phyloP scores from a whole-genome alignment of 2,797 vertebrate genomes.

The Loriculus beryllinus region DNA sequence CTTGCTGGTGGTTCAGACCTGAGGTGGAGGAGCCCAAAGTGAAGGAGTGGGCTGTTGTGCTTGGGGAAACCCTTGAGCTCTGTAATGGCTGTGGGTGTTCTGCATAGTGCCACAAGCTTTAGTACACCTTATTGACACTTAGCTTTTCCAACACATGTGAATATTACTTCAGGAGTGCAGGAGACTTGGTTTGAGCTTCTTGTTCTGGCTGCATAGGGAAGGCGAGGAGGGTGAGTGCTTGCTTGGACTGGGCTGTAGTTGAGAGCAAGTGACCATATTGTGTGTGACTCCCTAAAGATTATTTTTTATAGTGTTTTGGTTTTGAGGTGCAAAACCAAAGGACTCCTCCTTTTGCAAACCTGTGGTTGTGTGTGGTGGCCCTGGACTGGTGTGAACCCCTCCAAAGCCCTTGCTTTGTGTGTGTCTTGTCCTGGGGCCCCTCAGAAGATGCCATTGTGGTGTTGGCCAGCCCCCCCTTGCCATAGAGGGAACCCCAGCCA shows the following conservation, averaged over 20 bases:
- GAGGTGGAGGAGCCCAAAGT: neutral
- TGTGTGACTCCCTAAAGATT: neutral
- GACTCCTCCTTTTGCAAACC: neutral
- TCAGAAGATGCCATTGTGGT: neutral
- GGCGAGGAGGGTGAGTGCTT: accelerated
- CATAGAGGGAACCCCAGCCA: neutral
- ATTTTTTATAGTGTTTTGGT: neutral
- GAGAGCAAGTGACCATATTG: accelerated
- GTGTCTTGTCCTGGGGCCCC: accelerated
- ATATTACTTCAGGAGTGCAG: neutral
- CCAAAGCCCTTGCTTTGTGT: accelerated
- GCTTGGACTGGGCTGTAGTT: neutral
- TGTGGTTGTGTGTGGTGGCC: accelerated
- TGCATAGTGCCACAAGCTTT: neutral
- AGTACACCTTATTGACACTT: too few species aligned
- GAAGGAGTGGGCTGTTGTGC: accelerated
- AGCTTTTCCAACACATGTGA: neutral
- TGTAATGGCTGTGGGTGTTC: neutral
- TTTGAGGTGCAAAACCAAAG: neutral
- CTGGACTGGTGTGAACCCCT: neutral
- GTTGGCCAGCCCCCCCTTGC: neutral
- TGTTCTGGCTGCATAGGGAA: accelerated
- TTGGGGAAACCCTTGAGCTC: accelerated
- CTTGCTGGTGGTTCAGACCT: neutral
- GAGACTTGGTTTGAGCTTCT: neutral